Conservation (phyloP, 2,797 vertebrate genomes). For the Alosa sapidissima region DNA sequence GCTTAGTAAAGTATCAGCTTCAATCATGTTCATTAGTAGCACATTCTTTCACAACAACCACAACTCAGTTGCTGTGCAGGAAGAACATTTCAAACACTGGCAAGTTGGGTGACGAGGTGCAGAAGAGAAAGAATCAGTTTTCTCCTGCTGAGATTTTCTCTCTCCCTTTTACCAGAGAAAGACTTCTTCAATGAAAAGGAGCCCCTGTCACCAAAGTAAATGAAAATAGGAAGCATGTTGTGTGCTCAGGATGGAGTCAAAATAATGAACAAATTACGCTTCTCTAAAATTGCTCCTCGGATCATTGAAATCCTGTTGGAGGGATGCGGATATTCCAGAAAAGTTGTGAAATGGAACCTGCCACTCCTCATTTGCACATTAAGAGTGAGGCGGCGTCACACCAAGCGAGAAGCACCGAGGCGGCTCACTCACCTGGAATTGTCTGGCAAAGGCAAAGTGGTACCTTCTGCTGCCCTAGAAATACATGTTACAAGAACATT, state of each 20-base stretch:
- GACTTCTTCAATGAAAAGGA: slow-evolving; percentile 13
- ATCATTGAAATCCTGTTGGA: slow-evolving; percentile 40
- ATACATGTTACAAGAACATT: neutral
- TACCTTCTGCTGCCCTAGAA: neutral
- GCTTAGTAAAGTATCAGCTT: neutral
- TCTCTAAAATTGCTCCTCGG: slow-evolving; percentile 27
- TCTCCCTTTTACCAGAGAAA: neutral
- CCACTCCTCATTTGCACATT: slow-evolving; percentile 35
- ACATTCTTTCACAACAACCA: neutral
- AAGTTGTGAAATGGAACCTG: slow-evolving; percentile 47
- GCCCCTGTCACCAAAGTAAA: slow-evolving; percentile 17
- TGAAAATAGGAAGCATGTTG: slow-evolving; percentile 29
- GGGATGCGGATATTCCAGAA: slow-evolving; percentile 32
- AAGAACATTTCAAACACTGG: neutral
- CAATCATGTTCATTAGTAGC: neutral
- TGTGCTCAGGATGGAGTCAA: slow-evolving; percentile 18
- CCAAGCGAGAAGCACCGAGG: neutral
- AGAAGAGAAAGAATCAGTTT: neutral
- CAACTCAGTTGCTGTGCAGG: neutral
- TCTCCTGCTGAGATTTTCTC: slow-evolving; percentile 3
- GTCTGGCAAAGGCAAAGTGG: neutral
- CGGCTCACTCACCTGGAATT: neutral
- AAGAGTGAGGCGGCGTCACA: neutral
- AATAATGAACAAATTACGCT: slow-evolving; percentile 22
- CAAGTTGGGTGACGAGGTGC: neutral